Percentiles rank a stretch among this genome's conserved stretches.
Evolutionary conservation across 92 coral and sea anemone species (phyloP).

Genomic region (Epizoanthus illoricatus): DNA sequence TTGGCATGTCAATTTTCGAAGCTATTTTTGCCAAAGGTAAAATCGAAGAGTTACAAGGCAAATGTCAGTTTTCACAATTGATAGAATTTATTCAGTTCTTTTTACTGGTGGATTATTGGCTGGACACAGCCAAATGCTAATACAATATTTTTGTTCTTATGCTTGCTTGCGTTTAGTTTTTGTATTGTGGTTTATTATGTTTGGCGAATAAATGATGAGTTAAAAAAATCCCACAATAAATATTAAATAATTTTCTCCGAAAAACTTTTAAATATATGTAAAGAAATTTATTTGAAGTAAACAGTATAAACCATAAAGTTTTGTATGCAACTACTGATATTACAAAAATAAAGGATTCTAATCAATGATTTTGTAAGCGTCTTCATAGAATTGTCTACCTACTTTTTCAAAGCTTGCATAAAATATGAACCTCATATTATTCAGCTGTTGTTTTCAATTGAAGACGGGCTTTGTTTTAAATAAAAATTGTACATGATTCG

Average conservation of each 20-base stretch:
- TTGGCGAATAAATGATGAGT: not conserved
- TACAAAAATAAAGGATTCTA: conserved; percentile 31
- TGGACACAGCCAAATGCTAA: not conserved
- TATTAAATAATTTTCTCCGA: conserved; percentile 4
- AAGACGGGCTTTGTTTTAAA: conserved; percentile 11
- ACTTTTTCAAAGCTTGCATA: conserved; percentile 28
- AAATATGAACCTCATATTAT: conserved; percentile 25
- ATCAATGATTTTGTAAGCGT: conserved; percentile 15
- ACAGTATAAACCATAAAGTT: conserved; percentile 5
- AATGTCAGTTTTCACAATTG: not conserved
- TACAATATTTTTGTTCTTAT: not conserved
- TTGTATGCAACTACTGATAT: conserved; percentile 19
- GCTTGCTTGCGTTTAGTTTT: not conserved
- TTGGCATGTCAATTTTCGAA: not conserved
- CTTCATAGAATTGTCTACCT: conserved; percentile 9
- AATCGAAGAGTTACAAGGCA: not conserved
- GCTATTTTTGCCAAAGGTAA: not conserved
- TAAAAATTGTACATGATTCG: conserved; percentile 1
- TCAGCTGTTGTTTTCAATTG: conserved; percentile 39
- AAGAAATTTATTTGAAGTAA: conserved; percentile 16
- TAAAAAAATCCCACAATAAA: not conserved
- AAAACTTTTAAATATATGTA: not conserved
- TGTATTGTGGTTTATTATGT: not conserved
- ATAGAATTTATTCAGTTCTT: conserved; percentile 2
- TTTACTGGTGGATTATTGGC: not conserved